These are phyloP conservation scores for Stegodyphus mimosarum DNA, from an alignment of 1,140 invertebrate species.

Conservation along the genomic window DNA sequence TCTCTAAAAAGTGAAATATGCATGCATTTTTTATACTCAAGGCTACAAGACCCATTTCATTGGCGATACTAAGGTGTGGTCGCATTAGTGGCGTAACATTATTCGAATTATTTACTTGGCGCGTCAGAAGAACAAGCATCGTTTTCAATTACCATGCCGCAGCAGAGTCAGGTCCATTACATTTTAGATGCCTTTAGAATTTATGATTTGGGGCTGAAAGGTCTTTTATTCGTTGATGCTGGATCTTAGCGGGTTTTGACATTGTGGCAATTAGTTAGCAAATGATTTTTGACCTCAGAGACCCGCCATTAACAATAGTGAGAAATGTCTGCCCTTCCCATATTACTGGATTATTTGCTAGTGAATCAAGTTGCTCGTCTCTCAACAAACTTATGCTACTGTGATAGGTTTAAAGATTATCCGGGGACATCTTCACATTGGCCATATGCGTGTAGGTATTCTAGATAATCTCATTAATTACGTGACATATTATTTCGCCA, in stretches of 20 bases:
- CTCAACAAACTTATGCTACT: conserved; percentile 35
- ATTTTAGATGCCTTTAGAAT: conserved; percentile 51
- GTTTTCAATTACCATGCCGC: conserved; percentile 48
- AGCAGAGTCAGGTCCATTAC: conserved; percentile 39
- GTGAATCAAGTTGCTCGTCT: conserved; percentile 42
- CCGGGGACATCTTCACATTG: conserved; percentile 2
- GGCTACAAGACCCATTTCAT: conserved; percentile 37
- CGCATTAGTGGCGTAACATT: conserved; percentile 51
- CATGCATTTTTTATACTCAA: conserved; percentile 37
- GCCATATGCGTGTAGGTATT: conserved; percentile 48
- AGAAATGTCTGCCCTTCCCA: conserved; percentile 56
- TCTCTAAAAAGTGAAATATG: conserved; percentile 45
- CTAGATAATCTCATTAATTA: conserved; percentile 59
- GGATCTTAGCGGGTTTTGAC: conserved; percentile 3
- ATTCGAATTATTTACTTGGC: conserved; percentile 41
- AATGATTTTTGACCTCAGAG: conserved; percentile 51
- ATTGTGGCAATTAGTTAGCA: conserved; percentile 58
- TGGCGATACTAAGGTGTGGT: conserved; percentile 58
- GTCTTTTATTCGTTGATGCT: conserved; percentile 27
- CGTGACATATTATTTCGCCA: conserved; percentile 48
- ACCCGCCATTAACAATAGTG: conserved; percentile 48
- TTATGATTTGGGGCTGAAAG: conserved; percentile 53
- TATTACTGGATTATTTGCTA: conserved; percentile 52
- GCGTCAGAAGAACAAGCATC: conserved; percentile 46
- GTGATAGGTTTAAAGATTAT: conserved; percentile 41